These are phyloP conservation scores for Taenioides sp. DNA, from an alignment of 2,797 vertebrate species.

Conservation along the genomic window DNA sequence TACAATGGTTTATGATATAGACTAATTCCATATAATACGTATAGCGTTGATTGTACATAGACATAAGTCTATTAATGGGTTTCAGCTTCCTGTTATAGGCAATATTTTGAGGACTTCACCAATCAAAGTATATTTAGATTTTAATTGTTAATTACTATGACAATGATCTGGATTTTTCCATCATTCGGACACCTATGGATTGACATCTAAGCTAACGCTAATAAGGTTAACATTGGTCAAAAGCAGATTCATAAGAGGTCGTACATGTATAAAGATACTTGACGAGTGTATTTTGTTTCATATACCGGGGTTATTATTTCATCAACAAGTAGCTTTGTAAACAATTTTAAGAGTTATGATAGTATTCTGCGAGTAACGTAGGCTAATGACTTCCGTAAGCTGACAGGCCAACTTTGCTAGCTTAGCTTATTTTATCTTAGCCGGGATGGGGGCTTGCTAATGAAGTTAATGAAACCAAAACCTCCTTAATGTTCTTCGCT, in stretches of 20 bases:
- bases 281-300: not conserved
- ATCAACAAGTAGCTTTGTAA: not conserved
- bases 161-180: no score
- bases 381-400: constrained; percentile 31
- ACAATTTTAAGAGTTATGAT: not conserved
- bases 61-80: no score
- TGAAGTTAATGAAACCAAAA: constrained; percentile 6
- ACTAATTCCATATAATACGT: not conserved
- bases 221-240: not conserved
- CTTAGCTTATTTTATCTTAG: constrained; percentile 44
- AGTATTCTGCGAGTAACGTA: not conserved
- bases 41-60: no score
- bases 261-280: not conserved
- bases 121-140: no score
- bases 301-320: not conserved
- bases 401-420: constrained; percentile 52
- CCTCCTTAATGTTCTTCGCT: constrained; percentile 1
- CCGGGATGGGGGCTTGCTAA: constrained; percentile 21
- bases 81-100: no score
- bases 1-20: constrained; percentile 45
- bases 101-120: no score
- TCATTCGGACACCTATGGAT: no score
- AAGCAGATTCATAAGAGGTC: not conserved
- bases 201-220: not conserved
- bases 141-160: no score